Base-by-base conservation (phyloP, 2,888 invertebrate species). In the Sinhomidia bicolor region DNA sequence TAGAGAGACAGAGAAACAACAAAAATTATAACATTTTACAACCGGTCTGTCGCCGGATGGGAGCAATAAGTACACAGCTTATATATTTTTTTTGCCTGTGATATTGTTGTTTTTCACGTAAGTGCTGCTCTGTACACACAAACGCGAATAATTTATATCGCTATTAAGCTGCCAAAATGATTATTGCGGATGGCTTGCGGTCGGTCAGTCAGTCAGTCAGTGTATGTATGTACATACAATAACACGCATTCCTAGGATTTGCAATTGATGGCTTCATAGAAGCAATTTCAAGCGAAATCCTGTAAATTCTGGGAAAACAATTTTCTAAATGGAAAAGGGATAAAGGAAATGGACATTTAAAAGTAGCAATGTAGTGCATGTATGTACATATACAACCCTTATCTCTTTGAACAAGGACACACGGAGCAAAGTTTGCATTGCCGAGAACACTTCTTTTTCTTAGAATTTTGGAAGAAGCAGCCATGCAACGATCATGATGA, bases 121-220 rank as follows among this genome's bases (percentile, higher is more conserved):
- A 26, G 0, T 5, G 23, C 10, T 60, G 12, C 26, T 57, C 12
- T 4, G 14, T 26, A 14, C 26, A 26, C 26, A 26, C 23, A 60
- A 26, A 10, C n/a, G n/a, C n/a, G n/a, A 60, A 60, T 60, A 60
- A 60, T 26, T 23, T 26, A 60, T 14, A 23, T n/a, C 12, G 9
- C 60, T 60, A 60, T 60, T 26, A 60, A 60, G 6, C 26, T 60
- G 60, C 60, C 60, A 60, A 60, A 60, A 60, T 60, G 60, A 23
- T 29, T 6, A 14, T 65, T 4, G 3, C 17, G 68, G 36, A 4
- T 41, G 36, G 20, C 41, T 68, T 41, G 41, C n/a, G n/a, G n/a
- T n/a, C 20, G 41, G 68, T 26, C 65, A 68, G 7, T 41, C 41
- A 41, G 10, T 41, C 20, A 68, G 23, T n/a, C n/a, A n/a, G n/a